Base-by-base conservation (phyloP, 2,113 vertebrate genomes). In the Trogon surrucura region DNA sequence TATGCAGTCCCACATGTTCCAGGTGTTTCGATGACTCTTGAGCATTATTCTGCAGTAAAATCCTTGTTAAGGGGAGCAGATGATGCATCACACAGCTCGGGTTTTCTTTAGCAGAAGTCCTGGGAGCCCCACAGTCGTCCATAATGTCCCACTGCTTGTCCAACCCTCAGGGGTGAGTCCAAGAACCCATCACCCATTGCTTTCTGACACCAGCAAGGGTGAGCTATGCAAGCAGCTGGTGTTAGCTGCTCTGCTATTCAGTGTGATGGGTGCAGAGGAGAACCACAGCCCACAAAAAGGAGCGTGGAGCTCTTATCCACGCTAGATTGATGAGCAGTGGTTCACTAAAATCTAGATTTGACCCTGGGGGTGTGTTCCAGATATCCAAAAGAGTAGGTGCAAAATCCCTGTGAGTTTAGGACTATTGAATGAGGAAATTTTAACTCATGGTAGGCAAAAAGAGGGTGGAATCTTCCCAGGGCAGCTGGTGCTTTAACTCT, bases 61-160 rank as follows among this genome's bases (percentile, higher is more conserved):
- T 41, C 22, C 47, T 79, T 50, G 41, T 9, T 29, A 38, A 61
- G n/a, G 30, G 61, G 27, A 91, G 48, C 0, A 1, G 20, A 29
- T 11, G 26, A 32, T 18, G 27, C 26, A 58, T 25, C 19, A 5
- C 13, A 13, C 1, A 5, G 34, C 41, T 78, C 0, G 0, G 23
- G 30, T 27, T 41, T 69, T 27, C 54, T 78, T 25, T 47, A 56
- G 48, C 30, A 73, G 60, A 50, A 61, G 54, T 26, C 27, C 32
- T 5, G 16, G 51, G 17, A 58, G 16, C 30, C 48, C 13, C 41
- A 21, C 19, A 26, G 53, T 9, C 22, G 54, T 51, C 27, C 10
- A 8, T 18, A 21, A 50, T 36, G 64, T 19, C 56, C 91, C 22
- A 10, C 7, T 19, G 58, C 51, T 47, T 54, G 16, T 12, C 30